Evolutionary conservation across 2,888 invertebrate species (phyloP).

Genomic region (Diplazon laetatorius): DNA sequence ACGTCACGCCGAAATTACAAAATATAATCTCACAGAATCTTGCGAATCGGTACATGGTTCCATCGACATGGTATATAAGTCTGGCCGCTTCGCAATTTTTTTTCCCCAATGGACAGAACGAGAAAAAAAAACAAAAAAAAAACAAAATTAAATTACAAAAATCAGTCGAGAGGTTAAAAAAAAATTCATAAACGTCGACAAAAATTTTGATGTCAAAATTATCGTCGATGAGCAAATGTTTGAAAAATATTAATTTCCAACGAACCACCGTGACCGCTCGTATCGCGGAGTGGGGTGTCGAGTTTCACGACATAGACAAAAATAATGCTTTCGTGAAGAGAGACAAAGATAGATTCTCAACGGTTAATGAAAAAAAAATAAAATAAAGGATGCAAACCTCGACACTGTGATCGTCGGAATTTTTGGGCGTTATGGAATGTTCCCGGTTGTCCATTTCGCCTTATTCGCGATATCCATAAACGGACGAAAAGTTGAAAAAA

Average conservation of each 20-base stretch:
- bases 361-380: not conserved
- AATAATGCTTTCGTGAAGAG: too few relatives aligned
- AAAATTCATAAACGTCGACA: conserved; percentile 7
- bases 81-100: conserved; percentile 6
- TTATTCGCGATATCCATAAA: conserved; percentile 49
- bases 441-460: conserved; percentile 80
- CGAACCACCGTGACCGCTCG: conserved; percentile 21
- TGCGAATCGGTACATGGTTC: conserved; percentile 49
- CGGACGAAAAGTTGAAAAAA: not conserved
- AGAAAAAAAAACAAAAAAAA: conserved; percentile 13
- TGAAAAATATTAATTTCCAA: conserved; percentile 6
- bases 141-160: too few relatives aligned
- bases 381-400: conserved; percentile 77
- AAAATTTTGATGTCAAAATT: conserved; percentile 43
- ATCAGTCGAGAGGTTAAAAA: not conserved
- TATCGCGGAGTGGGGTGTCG: not conserved
- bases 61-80: conserved; percentile 40
- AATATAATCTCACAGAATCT: conserved; percentile 43
- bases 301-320: not conserved
- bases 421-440: conserved; percentile 76
- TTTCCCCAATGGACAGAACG: too few relatives aligned
- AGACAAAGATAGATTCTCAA: too few relatives aligned
- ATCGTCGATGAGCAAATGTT: conserved; percentile 35
- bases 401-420: conserved; percentile 82
- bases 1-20: not conserved